phyloP scores from a whole-genome alignment of 2,113 vertebrate genomes.

The Pelvicachromis taeniatus region DNA sequence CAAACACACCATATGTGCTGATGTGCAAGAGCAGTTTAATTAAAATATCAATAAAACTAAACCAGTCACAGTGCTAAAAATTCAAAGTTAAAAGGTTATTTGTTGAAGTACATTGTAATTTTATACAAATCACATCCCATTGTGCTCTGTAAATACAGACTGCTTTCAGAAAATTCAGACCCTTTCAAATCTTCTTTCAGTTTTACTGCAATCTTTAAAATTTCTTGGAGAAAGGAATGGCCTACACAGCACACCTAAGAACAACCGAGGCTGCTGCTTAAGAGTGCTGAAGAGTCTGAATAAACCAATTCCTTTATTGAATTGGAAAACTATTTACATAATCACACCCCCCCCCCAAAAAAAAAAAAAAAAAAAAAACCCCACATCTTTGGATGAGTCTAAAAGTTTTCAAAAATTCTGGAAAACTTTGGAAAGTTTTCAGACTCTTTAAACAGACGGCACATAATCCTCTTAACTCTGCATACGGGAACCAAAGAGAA shows the following conservation, averaged over 20 bases:
- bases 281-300: neutral
- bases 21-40: neutral
- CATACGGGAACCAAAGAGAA: neutral
- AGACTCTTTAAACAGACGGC: neutral
- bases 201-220: neutral
- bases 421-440: neutral
- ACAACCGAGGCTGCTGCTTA: neutral
- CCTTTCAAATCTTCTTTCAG: neutral
- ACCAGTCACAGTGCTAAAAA: neutral
- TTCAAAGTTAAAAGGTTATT: neutral
- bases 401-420: neutral
- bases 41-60: neutral
- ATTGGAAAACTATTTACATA: neutral
- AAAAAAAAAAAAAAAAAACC: too few relatives aligned
- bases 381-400: neutral
- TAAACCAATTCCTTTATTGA: neutral
- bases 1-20: neutral
- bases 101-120: neutral
- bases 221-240: neutral
- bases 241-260: neutral
- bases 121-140: constrained; percentile 1
- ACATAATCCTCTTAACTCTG: constrained; percentile 8
- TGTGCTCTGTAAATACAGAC: neutral
- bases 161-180: neutral
- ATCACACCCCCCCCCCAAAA: accelerated